A percentile compares a stretch with the other conserved stretches of the same genome.
These are phyloP conservation scores for Aplysina aerophoba DNA, from an alignment of 37 sponge, comb jelly and placozoan species.

Conservation along the genomic window DNA sequence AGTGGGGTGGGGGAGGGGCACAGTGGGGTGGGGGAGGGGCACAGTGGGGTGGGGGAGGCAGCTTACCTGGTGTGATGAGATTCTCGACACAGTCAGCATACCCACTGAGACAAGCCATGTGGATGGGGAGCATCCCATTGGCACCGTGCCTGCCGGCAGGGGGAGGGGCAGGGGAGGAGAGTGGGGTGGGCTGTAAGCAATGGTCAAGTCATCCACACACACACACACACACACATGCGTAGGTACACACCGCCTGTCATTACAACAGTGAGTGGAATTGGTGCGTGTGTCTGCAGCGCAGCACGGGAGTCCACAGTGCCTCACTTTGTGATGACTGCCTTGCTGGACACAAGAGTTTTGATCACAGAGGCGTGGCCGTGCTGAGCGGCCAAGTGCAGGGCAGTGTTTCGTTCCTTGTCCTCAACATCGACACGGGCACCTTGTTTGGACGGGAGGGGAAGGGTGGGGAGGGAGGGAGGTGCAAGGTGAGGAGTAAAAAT, in stretches of 20 bases:
- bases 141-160: constrained; percentile 53
- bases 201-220: not conserved
- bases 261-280: no score
- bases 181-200: not conserved
- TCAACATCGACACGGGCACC: constrained; percentile 77
- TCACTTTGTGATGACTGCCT: constrained; percentile 60
- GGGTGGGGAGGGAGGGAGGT: no score
- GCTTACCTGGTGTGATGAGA: constrained; percentile 60
- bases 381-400: constrained; percentile 87
- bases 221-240: not conserved
- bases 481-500: no score
- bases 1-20: no score
- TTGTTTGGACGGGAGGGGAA: not conserved
- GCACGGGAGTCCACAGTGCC: no score
- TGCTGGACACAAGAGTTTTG: constrained; percentile 67
- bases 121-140: constrained; percentile 84
- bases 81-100: constrained; percentile 85
- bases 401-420: constrained; percentile 80
- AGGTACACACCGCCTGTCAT: not conserved
- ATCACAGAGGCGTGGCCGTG: constrained; percentile 85
- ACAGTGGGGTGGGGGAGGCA: no score
- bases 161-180: constrained; percentile 15
- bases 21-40: no score
- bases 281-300: no score
- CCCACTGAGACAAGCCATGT: constrained; percentile 92